Percentiles rank a stretch among this genome's conserved stretches.
These are phyloP conservation scores for Orussus abietinus DNA, from an alignment of 1,140 invertebrate genomes.

Conservation along the genomic window DNA sequence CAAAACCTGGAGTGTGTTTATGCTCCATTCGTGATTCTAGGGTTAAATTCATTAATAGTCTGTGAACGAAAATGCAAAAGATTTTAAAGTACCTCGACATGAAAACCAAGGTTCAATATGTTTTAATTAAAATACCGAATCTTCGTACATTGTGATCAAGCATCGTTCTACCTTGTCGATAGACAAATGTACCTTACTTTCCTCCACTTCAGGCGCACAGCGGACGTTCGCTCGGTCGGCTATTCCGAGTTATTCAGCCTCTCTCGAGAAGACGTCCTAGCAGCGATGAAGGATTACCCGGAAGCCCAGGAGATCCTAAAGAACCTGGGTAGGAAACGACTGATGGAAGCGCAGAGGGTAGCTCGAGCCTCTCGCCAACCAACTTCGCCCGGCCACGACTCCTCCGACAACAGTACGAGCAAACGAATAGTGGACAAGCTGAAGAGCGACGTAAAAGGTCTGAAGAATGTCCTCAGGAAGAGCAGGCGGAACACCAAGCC, in stretches of 20 bases:
- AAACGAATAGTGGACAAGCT: slow-evolving; percentile 78
- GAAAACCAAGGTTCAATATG: no score
- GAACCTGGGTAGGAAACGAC: slow-evolving; percentile 76
- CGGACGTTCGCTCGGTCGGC: slow-evolving; percentile 91
- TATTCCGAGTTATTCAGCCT: slow-evolving; percentile 94
- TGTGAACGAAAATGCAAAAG: no score
- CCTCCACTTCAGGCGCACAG: slow-evolving; percentile 91
- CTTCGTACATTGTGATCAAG: no score
- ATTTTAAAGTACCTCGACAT: no score
- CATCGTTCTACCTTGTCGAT: no score
- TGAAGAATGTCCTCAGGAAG: slow-evolving; percentile 64
- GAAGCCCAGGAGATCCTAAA: slow-evolving; percentile 92
- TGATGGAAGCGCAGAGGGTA: slow-evolving; percentile 70
- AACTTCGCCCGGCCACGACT: slow-evolving; percentile 50
- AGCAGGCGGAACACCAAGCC: slow-evolving; percentile 55
- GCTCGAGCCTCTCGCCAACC: slow-evolving; percentile 30
- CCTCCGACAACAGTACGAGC: slow-evolving; percentile 64
- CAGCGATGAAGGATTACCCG: slow-evolving; percentile 94
- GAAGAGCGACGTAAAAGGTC: slow-evolving; percentile 76
- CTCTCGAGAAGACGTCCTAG: slow-evolving; percentile 89
- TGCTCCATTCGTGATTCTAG: no score
- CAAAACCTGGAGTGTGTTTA: no score
- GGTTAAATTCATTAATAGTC: no score
- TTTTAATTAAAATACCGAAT: no score
- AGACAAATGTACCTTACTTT: no score